Evolutionary conservation across 2,888 invertebrate genomes (phyloP), one percentile per base, ranked within the genome.

Genomic region (Gari tellinella): DNA sequence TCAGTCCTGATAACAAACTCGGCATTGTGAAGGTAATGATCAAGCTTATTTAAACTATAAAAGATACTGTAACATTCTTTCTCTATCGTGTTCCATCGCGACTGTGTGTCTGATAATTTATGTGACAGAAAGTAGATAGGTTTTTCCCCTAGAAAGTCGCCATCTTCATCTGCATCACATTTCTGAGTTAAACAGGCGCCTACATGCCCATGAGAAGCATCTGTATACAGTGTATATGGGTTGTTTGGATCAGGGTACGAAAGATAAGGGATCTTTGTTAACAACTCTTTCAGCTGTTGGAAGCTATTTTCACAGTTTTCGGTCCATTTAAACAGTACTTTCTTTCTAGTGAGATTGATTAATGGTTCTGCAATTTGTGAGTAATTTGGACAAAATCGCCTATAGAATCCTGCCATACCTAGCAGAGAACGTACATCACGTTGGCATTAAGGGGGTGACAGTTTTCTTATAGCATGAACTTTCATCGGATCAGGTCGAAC

Each of bases 211-310:
- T 46, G 25, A 23, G 38, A 40, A 15, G 68, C 64, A 26, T 74
- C 68, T 37, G 68, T 64, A 40, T 76, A 76, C n/a, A 67, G 25
- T 12, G 43, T 48, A 40, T 72, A 76, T n/a, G 69, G 51, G 15
- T 53, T 48, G 25, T 66, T 63, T 2, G 46, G 26, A 38, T 76
- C 43, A 2, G 72, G 67, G 19, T 76, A 72, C 0, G 55, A 38
- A 10, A 72, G 21, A 12, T 58, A 23, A 14, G 51, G 72, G 1
- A 68, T 61, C 4, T 52, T 49, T 10, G 65, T 63, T 15, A 76
- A 25, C 31, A 60, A 51, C 1, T 63, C 41, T 26, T 76, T 76
- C 25, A 76, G 21, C 21, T 37, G 51, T 10, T 72, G 26, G 38
- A 74, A 72, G 12, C 56, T 45, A 23, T 37, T 26, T 15, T 56